phyloP scores from a whole-genome alignment of 1,140 invertebrate genomes.

The Ips nitidus region DNA sequence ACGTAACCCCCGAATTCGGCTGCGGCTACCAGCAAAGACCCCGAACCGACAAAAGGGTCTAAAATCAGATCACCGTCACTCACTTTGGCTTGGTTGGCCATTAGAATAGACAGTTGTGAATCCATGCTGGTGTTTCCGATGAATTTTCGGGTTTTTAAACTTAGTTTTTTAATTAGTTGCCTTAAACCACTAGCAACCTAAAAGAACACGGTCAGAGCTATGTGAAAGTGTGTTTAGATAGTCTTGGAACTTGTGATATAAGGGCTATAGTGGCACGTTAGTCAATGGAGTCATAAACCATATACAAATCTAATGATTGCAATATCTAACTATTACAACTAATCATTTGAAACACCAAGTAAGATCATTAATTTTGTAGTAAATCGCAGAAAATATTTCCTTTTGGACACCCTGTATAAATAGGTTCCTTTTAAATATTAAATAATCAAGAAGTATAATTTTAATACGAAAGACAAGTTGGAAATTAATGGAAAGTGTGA shows the following conservation, averaged over 20 bases:
- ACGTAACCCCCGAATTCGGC: slow-evolving; percentile 91
- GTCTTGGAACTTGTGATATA: no score
- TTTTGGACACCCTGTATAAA: no score
- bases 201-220: slow-evolving; percentile 30
- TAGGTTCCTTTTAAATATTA: no score
- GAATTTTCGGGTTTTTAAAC: slow-evolving; percentile 87
- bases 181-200: slow-evolving; percentile 81
- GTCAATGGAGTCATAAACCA: no score
- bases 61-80: slow-evolving; percentile 73
- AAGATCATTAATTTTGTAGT: no score
- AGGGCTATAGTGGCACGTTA: no score
- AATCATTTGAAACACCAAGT: no score
- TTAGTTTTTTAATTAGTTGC: slow-evolving; percentile 74
- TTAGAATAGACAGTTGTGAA: slow-evolving; percentile 85
- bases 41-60: slow-evolving; percentile 95
- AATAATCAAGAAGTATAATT: no score
- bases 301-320: no score
- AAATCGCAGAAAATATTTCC: no score
- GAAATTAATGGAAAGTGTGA: no score
- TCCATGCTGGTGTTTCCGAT: slow-evolving; percentile 99
- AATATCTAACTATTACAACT: neutral
- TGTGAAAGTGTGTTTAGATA: neutral
- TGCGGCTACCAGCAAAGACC: slow-evolving; percentile 87
- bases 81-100: slow-evolving; percentile 91
- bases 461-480: no score